A percentile compares a stretch with the other conserved stretches of the same genome.
These are phyloP conservation scores for Platichthys stellatus DNA, from an alignment of 2,113 vertebrate genomes.

Conservation along the genomic window DNA sequence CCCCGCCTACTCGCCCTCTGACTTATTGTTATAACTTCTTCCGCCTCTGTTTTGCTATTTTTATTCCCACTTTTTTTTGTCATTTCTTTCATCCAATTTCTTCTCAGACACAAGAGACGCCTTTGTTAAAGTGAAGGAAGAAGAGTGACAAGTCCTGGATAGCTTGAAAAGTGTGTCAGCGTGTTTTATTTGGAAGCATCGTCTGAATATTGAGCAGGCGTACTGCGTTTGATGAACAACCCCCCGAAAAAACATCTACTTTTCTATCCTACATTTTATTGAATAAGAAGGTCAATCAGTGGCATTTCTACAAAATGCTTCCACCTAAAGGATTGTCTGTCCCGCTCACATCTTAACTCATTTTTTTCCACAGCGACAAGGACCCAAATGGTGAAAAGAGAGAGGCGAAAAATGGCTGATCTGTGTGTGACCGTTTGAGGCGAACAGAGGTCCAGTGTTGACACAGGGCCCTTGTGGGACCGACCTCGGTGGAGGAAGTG, in stretches of 20 bases:
- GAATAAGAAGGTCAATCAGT: slow-evolving; percentile 18
- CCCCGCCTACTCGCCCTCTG: slow-evolving; percentile 42
- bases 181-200: slow-evolving; percentile 60
- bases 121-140: slow-evolving; percentile 61
- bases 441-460: slow-evolving; percentile 43
- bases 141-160: slow-evolving; percentile 68
- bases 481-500: slow-evolving; percentile 65
- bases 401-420: slow-evolving; percentile 43
- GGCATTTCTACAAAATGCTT: background rate
- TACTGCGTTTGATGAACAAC: slow-evolving; percentile 49
- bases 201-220: slow-evolving; percentile 46
- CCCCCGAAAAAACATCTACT: slow-evolving; percentile 12
- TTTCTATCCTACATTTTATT: slow-evolving; percentile 38
- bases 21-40: slow-evolving; percentile 63
- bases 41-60: slow-evolving; percentile 70
- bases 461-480: slow-evolving; percentile 60
- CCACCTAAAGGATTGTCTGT: background rate
- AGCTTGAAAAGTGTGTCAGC: slow-evolving; percentile 67
- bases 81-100: slow-evolving; percentile 69
- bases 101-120: slow-evolving; percentile 64
- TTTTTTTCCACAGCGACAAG: slow-evolving; percentile 7
- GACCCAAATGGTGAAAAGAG: slow-evolving; percentile 18
- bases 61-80: slow-evolving; percentile 54
- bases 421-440: slow-evolving; percentile 56
- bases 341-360: background rate